phyloP scores from a whole-genome alignment of 2,888 invertebrate genomes.

The Napeogenes sylphis region DNA sequence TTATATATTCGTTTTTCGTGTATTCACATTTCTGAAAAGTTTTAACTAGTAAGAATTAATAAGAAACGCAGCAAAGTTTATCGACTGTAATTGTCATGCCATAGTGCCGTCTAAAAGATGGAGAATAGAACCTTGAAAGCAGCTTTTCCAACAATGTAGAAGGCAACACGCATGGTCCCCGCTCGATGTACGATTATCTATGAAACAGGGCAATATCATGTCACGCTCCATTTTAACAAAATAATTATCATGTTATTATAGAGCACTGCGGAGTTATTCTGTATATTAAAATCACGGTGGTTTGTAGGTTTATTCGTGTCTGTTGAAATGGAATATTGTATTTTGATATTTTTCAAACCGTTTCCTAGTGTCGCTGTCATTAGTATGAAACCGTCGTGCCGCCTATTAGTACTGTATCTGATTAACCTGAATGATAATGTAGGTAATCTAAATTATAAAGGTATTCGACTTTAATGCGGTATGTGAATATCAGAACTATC shows the following conservation, averaged over 20 bases:
- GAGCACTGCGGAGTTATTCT: conserved; percentile 24
- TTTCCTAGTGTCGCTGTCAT: conserved; percentile 1
- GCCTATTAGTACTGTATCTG: neutral
- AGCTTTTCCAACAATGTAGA: conserved; percentile 77
- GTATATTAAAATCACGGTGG: conserved; percentile 30
- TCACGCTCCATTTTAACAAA: conserved; percentile 52
- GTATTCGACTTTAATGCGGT: neutral
- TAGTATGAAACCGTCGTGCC: conserved; percentile 1
- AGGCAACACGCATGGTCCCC: conserved; percentile 76
- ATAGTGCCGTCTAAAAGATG: conserved; percentile 78
- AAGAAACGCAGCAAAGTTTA: conserved; percentile 77
- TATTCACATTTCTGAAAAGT: conserved; percentile 73
- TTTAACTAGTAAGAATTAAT: conserved; percentile 70
- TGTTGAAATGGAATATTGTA: conserved; percentile 14
- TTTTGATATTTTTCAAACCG: neutral
- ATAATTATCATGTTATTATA: conserved; percentile 28
- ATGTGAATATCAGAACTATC: neutral
- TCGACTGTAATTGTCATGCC: conserved; percentile 77
- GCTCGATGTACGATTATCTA: conserved; percentile 74
- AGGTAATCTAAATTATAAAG: neutral
- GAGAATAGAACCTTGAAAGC: conserved; percentile 76
- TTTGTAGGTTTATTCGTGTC: conserved; percentile 33
- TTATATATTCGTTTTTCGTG: conserved; percentile 61
- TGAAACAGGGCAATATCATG: conserved; percentile 72
- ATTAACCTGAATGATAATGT: conserved; percentile 1